phyloP scores from a whole-genome alignment of 2,888 invertebrate species.

The Argyresthia albistria region DNA sequence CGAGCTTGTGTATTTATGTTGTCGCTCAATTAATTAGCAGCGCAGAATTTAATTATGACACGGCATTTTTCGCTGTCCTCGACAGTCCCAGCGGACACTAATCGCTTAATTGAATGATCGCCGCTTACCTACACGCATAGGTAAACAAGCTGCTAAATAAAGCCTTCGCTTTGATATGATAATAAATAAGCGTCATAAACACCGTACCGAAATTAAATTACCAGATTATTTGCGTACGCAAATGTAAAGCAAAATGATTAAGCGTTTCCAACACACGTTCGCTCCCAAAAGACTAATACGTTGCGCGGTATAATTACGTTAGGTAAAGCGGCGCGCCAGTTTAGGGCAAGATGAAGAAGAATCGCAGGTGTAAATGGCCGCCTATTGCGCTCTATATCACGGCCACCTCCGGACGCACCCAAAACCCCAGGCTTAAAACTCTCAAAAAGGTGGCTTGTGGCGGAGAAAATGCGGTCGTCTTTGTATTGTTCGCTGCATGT shows the following conservation, averaged over 20 bases:
- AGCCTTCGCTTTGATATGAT: slow-evolving; percentile 62
- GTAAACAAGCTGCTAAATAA: slow-evolving; percentile 48
- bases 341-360: slow-evolving; percentile 68
- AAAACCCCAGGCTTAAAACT: slow-evolving; percentile 11
- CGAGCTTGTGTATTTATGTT: too few relatives aligned
- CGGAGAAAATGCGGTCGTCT: slow-evolving; percentile 37
- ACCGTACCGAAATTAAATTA: slow-evolving; percentile 62
- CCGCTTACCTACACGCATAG: slow-evolving; percentile 50
- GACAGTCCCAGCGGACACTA: slow-evolving; percentile 10
- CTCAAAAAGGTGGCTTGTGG: slow-evolving; percentile 34
- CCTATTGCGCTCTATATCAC: slow-evolving; percentile 63
- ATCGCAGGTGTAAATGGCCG: slow-evolving; percentile 66
- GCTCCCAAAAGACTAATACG: slow-evolving; percentile 68
- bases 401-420: slow-evolving; percentile 20
- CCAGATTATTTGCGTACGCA: slow-evolving; percentile 64
- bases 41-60: too few relatives aligned
- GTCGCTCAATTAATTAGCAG: too few relatives aligned
- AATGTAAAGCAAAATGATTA: slow-evolving; percentile 68
- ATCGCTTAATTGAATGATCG: slow-evolving; percentile 51
- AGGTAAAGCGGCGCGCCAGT: slow-evolving; percentile 59
- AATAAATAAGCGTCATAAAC: slow-evolving; percentile 66
- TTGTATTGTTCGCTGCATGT: slow-evolving; percentile 29
- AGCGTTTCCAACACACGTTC: slow-evolving; percentile 62
- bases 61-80: neutral
- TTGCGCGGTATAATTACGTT: slow-evolving; percentile 67